phyloP scores from a whole-genome alignment of 2,888 invertebrate species.

The Ormyrus labotus region DNA sequence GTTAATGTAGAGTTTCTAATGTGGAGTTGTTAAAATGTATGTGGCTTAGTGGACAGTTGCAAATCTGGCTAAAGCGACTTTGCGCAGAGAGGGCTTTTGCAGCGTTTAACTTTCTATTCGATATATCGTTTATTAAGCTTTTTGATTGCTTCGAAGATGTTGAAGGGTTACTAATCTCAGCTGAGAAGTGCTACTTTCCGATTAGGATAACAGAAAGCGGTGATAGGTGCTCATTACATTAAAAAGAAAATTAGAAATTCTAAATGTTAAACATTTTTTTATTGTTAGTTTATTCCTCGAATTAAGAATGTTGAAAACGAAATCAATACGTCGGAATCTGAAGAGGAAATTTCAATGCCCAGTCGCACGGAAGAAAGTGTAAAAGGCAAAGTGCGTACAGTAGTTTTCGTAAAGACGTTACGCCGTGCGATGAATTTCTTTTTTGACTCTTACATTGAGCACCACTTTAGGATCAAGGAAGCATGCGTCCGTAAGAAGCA shows the following conservation, averaged over 20 bases:
- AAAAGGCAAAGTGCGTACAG: no score
- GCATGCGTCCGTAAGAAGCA: slow-evolving; percentile 46
- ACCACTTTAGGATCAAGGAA: slow-evolving; percentile 55
- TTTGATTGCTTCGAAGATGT: neutral
- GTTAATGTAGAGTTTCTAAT: no score
- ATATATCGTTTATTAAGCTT: slow-evolving; percentile 2
- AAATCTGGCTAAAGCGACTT: no score
- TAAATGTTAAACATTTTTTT: no score
- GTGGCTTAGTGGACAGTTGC: no score
- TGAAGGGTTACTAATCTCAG: slow-evolving; percentile 40
- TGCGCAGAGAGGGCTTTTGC: no score
- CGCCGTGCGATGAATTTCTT: neutral
- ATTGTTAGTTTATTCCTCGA: no score
- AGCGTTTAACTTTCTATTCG: neutral
- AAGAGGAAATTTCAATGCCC: no score
- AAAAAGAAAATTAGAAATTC: neutral
- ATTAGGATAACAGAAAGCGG: slow-evolving; percentile 40
- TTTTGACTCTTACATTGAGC: slow-evolving; percentile 40
- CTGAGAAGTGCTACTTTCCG: slow-evolving; percentile 48
- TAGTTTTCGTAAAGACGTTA: neutral
- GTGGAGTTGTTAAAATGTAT: no score
- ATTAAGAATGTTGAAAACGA: no score
- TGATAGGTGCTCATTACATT: neutral
- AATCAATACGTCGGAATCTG: no score
- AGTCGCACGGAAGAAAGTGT: no score